Percentiles rank a stretch among this genome's conserved stretches.
Conservation (phyloP, 2,113 vertebrate genomes). For the Dipodomys spectabilis region DNA sequence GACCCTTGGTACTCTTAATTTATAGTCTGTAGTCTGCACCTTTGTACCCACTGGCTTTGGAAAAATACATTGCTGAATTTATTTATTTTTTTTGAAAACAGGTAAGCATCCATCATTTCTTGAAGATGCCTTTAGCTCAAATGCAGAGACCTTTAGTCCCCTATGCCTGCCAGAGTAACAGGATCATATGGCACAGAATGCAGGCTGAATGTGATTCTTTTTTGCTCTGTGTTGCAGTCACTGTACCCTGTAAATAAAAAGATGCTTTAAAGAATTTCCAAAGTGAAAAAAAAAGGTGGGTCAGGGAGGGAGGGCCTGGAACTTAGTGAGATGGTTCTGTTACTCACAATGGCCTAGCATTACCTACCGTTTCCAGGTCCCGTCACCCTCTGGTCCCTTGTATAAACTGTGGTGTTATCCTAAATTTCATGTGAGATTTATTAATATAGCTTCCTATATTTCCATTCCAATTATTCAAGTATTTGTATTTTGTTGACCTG, state of each 20-base stretch:
- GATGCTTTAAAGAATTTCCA: background rate
- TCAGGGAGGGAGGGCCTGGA: background rate
- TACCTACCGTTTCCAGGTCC: background rate
- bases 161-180: background rate
- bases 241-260: background rate
- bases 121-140: background rate
- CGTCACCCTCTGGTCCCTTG: background rate
- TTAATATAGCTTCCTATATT: background rate
- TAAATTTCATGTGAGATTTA: background rate
- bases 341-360: background rate
- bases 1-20: background rate
- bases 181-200: background rate
- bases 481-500: background rate
- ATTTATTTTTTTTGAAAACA: constrained; percentile 30
- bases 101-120: constrained; percentile 42
- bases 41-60: background rate
- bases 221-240: background rate
- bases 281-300: background rate
- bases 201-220: background rate
- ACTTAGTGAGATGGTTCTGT: background rate
- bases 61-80: constrained; percentile 50
- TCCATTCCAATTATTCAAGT: background rate
- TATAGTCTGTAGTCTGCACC: background rate
- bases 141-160: constrained; percentile 5
- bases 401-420: background rate